Percentiles rank a stretch among this genome's conserved stretches.
Conservation (phyloP, 1,140 invertebrate genomes). For the Hormaphis cornu region DNA sequence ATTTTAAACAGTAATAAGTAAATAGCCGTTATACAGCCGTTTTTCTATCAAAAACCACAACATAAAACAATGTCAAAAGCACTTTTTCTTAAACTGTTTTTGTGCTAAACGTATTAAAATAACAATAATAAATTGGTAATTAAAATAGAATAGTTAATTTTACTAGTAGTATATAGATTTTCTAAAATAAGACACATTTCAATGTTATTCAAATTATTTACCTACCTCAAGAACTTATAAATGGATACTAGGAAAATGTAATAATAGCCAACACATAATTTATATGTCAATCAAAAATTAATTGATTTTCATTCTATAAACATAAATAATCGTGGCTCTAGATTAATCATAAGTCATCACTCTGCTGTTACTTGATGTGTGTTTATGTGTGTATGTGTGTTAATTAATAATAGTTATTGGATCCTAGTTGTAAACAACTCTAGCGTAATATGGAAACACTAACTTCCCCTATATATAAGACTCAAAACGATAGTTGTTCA, state of each 20-base stretch:
- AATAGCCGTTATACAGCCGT: too few species aligned
- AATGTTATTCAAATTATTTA: constrained; percentile 13
- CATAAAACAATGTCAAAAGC: too few species aligned
- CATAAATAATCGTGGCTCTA: constrained; percentile 10
- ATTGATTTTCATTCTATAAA: constrained; percentile 1
- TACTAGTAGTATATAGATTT: too few species aligned
- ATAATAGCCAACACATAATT: neutral
- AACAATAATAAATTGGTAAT: too few species aligned
- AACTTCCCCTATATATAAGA: neutral
- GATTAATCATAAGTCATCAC: neutral
- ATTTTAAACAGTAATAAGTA: too few species aligned
- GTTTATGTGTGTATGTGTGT: neutral
- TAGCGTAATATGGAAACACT: neutral
- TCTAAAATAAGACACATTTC: constrained; percentile 1
- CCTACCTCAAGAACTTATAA: neutral
- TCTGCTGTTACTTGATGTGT: neutral
- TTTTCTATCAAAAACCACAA: too few species aligned
- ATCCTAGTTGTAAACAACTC: neutral
- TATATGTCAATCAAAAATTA: constrained; percentile 3
- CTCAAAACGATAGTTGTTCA: neutral
- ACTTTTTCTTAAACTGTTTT: too few species aligned
- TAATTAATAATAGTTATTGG: neutral
- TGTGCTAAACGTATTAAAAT: too few species aligned
- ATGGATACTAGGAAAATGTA: neutral
- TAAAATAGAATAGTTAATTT: too few species aligned